These are phyloP conservation scores for Drosophila ercepeae DNA, from an alignment of 1,140 invertebrate species.

Conservation along the genomic window DNA sequence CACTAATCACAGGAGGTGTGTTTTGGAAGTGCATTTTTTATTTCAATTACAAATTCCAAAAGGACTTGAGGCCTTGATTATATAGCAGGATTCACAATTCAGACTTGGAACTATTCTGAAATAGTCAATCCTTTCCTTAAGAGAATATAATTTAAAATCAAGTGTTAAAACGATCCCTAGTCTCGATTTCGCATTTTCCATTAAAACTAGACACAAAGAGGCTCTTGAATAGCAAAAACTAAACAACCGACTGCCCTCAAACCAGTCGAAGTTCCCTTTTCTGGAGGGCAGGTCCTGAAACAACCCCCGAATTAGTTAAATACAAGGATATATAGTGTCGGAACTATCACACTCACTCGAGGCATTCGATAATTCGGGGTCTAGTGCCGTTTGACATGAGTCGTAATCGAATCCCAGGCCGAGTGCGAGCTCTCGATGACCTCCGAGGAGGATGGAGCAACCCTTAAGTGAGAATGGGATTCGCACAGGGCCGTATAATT, in stretches of 20 bases:
- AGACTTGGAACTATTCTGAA: too few relatives aligned
- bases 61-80: too few relatives aligned
- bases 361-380: conserved; percentile 17
- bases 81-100: too few relatives aligned
- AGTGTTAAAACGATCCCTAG: too few relatives aligned
- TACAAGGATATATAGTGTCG: conserved; percentile 1
- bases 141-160: too few relatives aligned
- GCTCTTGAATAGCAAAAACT: not conserved
- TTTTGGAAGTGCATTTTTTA: not conserved
- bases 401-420: conserved; percentile 37
- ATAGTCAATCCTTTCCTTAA: not conserved
- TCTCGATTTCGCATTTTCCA: too few relatives aligned
- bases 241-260: not conserved
- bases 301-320: not conserved
- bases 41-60: not conserved
- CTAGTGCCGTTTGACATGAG: conserved; percentile 54
- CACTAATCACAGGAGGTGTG: not conserved
- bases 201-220: not conserved
- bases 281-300: not conserved
- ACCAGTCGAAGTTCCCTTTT: not conserved
- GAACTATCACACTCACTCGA: conserved; percentile 25
- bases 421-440: conserved; percentile 39
- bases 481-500: conserved; percentile 64
- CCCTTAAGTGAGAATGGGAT: conserved; percentile 44
- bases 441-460: conserved; percentile 39